These are phyloP conservation scores for Mythimna impura DNA, from an alignment of 2,888 invertebrate species.

Conservation along the genomic window DNA sequence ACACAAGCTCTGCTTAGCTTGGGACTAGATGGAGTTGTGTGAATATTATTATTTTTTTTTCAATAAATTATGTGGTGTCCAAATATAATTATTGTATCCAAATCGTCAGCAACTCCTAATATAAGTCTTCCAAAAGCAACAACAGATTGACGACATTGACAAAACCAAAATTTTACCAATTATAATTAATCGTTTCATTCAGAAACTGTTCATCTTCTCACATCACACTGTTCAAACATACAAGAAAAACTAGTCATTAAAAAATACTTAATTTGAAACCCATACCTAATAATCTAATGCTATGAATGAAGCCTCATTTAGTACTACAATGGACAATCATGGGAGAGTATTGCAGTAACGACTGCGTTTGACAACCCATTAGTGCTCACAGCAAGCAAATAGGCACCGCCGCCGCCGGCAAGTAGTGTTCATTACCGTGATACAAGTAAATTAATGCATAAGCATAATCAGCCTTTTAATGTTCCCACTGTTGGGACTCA, in stretches of 20 bases:
- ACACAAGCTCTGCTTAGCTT: too few species aligned
- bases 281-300: neutral
- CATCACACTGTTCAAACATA: neutral
- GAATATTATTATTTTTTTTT: too few species aligned
- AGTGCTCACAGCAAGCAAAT: conserved; percentile 5
- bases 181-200: too few species aligned
- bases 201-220: neutral
- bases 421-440: neutral
- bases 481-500: too few species aligned
- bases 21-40: too few species aligned
- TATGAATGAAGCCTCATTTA: conserved; percentile 1
- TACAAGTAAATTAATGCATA: neutral
- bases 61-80: too few species aligned
- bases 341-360: conserved; percentile 16
- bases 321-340: conserved; percentile 36
- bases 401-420: neutral
- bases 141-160: too few species aligned
- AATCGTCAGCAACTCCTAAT: too few species aligned
- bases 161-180: too few species aligned
- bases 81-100: too few species aligned
- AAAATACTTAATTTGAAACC: neutral
- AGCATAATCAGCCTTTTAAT: too few species aligned
- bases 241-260: neutral
- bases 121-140: too few species aligned
- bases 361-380: conserved; percentile 7